Percentiles rank a stretch among this genome's conserved stretches.
phyloP scores from a whole-genome alignment of 2,797 vertebrate species.

The Mus minutoides region DNA sequence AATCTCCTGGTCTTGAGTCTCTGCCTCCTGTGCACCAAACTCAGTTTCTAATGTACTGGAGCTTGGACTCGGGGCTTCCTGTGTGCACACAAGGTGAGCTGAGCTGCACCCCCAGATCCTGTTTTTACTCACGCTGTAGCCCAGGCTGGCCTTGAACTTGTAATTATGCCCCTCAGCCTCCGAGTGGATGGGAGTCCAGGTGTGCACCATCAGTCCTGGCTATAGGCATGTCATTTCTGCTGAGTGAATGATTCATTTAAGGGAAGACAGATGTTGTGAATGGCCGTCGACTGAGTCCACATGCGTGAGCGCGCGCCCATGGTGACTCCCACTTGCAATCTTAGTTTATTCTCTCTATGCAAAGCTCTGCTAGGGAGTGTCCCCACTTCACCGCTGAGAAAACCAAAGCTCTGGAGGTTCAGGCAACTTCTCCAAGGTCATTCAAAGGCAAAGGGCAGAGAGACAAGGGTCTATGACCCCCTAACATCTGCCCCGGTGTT shows the following conservation, averaged over 20 bases:
- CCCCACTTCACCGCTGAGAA: neutral
- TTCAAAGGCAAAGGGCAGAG: neutral
- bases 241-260: neutral
- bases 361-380: neutral
- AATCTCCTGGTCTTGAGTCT: neutral
- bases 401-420: neutral
- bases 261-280: neutral
- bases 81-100: neutral
- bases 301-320: neutral
- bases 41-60: neutral
- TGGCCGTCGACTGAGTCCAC: neutral
- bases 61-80: neutral
- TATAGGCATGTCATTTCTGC: neutral
- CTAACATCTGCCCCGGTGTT: neutral
- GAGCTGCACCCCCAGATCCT: neutral
- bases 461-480: neutral
- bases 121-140: neutral
- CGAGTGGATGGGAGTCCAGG: neutral
- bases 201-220: neutral
- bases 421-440: neutral
- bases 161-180: neutral
- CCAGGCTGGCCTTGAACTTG: neutral
- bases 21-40: neutral
- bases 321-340: neutral
- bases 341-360: neutral